A percentile compares a stretch with the other conserved stretches of the same genome.
These are phyloP conservation scores for Sycobia sp. DNA, from an alignment of 1,140 invertebrate genomes.

Conservation along the genomic window DNA sequence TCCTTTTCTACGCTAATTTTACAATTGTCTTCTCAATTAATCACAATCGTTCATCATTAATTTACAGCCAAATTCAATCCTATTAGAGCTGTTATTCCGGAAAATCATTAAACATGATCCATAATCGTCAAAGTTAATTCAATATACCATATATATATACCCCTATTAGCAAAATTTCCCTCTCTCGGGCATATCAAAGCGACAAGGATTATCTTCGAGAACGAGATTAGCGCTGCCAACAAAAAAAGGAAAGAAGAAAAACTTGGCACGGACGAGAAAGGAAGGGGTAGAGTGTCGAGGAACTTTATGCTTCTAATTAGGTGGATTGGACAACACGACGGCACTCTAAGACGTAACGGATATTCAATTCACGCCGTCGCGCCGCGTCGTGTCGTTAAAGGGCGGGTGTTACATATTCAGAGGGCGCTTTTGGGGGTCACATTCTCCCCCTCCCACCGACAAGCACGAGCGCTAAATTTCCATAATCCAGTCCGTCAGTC, in stretches of 20 bases:
- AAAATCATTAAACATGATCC: no score
- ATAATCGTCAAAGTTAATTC: no score
- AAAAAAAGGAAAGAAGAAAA: neutral
- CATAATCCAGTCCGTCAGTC: conserved; percentile 27
- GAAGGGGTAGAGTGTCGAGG: neutral
- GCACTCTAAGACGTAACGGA: conserved; percentile 28
- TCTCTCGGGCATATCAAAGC: no score
- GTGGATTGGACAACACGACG: neutral
- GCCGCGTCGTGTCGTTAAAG: conserved; percentile 20
- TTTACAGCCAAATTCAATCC: no score
- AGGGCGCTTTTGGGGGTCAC: conserved; percentile 18
- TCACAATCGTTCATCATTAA: no score
- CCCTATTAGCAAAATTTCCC: no score
- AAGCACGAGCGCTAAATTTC: conserved; percentile 22
- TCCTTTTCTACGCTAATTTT: no score
- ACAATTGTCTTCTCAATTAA: no score
- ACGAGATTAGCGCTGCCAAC: neutral
- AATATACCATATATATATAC: no score
- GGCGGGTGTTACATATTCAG: conserved; percentile 31
- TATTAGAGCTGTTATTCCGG: no score
- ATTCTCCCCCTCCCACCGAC: neutral
- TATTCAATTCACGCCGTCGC: conserved; percentile 30
- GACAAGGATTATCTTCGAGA: no score
- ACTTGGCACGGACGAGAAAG: no score
- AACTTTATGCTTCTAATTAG: conserved; percentile 27